Percentiles rank a stretch among this genome's conserved stretches.
Conservation (phyloP, 2,888 invertebrate species). For the Zootermopsis nevadensis region DNA sequence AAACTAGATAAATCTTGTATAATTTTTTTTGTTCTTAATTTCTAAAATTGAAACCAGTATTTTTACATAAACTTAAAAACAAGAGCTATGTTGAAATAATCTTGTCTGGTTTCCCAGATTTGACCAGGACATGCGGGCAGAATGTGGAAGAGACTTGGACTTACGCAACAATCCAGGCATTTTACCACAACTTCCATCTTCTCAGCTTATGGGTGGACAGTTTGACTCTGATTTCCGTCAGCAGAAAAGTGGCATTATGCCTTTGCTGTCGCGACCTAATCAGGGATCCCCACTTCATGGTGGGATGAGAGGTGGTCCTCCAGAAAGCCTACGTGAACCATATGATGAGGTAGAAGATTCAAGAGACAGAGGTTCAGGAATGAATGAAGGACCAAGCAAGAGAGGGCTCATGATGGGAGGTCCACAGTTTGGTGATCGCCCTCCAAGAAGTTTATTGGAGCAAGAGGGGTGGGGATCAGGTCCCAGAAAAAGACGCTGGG, state of each 20-base stretch:
- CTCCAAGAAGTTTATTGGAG: constrained; percentile 33
- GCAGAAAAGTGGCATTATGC: constrained; percentile 11
- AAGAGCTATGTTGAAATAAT: too few species aligned
- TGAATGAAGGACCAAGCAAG: background rate
- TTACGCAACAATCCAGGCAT: constrained; percentile 56
- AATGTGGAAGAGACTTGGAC: constrained; percentile 57
- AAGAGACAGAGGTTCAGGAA: background rate
- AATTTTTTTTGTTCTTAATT: too few species aligned
- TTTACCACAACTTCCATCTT: background rate
- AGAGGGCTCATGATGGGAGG: constrained; percentile 23
- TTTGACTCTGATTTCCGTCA: constrained; percentile 36
- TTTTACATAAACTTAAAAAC: too few species aligned
- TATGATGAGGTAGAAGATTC: background rate
- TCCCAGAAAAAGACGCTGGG: constrained; percentile 42
- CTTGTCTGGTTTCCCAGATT: background rate
- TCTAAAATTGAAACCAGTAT: too few species aligned
- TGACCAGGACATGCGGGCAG: constrained; percentile 52
- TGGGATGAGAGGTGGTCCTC: constrained; percentile 14
- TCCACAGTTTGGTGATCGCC: constrained; percentile 37
- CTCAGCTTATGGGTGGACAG: background rate
- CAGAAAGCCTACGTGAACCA: constrained; percentile 1
- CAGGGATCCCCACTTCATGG: constrained; percentile 14
- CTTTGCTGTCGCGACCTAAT: constrained; percentile 24
- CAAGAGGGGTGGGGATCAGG: constrained; percentile 42
- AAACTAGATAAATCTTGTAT: too few species aligned